These are phyloP conservation scores for Setophaga kirtlandii DNA, from an alignment of 2,113 vertebrate genomes.

Conservation along the genomic window DNA sequence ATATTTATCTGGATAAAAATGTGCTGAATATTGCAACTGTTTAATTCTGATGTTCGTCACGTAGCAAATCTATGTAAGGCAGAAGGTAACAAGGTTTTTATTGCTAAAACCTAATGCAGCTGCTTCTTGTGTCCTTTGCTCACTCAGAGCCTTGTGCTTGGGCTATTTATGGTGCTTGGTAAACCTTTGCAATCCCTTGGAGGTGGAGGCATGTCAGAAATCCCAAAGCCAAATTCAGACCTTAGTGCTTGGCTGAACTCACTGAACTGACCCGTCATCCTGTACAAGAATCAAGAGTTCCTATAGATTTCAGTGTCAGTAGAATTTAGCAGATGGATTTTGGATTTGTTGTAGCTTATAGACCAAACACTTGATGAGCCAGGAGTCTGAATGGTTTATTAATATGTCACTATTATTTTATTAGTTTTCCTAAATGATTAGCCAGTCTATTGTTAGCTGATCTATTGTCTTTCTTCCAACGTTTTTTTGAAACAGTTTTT, in stretches of 20 bases:
- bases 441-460: slow-evolving; percentile 36
- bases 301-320: background rate
- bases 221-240: slow-evolving; percentile 63
- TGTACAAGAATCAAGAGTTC: background rate
- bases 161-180: background rate
- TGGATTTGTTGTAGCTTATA: slow-evolving; percentile 32
- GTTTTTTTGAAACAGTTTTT: background rate
- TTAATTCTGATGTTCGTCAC: slow-evolving; percentile 70
- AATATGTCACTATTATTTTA: slow-evolving; percentile 43
- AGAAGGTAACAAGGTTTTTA: slow-evolving; percentile 59
- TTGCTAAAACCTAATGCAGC: background rate
- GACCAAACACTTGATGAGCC: slow-evolving; percentile 55
- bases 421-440: slow-evolving; percentile 51
- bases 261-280: slow-evolving; percentile 48
- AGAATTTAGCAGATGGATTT: slow-evolving; percentile 22
- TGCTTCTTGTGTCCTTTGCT: background rate
- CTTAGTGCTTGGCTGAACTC: slow-evolving; percentile 71
- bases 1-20: slow-evolving; percentile 81
- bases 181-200: background rate
- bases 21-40: slow-evolving; percentile 78
- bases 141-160: background rate
- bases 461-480: slow-evolving; percentile 7
- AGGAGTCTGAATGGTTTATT: slow-evolving; percentile 56
- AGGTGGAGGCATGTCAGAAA: slow-evolving; percentile 44
- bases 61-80: slow-evolving; percentile 60